Evolutionary conservation across 2,113 vertebrate genomes (phyloP), one percentile per base, ranked within the genome.

Genomic region (Sceloporus undulatus): DNA sequence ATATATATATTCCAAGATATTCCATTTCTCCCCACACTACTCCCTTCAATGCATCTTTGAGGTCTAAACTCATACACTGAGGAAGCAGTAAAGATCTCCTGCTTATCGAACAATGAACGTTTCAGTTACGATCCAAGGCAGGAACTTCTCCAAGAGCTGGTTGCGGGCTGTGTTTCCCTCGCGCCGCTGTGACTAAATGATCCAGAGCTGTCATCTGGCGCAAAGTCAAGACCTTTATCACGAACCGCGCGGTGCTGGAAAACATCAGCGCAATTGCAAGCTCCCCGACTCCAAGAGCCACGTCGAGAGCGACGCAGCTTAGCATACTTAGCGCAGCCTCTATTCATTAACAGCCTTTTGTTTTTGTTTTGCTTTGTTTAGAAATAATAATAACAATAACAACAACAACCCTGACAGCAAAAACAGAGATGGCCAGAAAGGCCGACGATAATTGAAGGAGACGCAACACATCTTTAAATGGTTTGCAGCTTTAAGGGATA

Each of bases 381-480:
- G 11, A 90, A 92, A 34, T 34, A 34, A 34, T 34, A 34, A 34
- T 34, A 34, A 34, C 34, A 90, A 94, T 48, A 48, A 48, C 7
- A 48, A 48, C 7, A 48, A 48, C 48, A 48, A 86, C 4, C 27
- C 16, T 0, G 13, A 77, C 91, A 91, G 93, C 82, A 76, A 62
- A 78, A 79, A 74, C 74, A 56, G 42, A 38, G 78, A 74, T 52
- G n/a, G 81, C 52, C 5, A 66, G 93, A 87, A 83, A 87, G 2
- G 3, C 68, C 42, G 65, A 87, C 27, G 89, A 19, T 88, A 94
- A 95, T 90, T 87, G 90, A 93, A 93, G 91, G 92, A 95, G 92
- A 96, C 93, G 79, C 90, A 89, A 91, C 89, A 94, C 94, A 96
- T 95, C 95, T 96, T 95, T 95, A 95, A 95, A 93, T 89, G 91